phyloP scores from a whole-genome alignment of 2,113 vertebrate species.

The Saguinus midas region DNA sequence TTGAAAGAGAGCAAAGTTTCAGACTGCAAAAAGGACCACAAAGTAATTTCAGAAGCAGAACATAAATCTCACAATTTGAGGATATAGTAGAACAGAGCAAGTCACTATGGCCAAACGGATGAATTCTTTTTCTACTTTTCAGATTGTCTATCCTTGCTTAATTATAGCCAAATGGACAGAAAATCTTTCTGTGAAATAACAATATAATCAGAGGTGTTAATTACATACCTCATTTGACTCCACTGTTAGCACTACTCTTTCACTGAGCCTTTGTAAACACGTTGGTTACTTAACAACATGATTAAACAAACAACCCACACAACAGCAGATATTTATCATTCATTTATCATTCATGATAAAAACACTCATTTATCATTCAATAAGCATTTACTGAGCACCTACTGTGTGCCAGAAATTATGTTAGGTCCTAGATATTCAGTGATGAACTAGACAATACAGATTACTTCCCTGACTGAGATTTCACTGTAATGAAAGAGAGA shows the following conservation, averaged over 20 bases:
- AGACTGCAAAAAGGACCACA: background rate
- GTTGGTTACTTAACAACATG: slow-evolving; percentile 8
- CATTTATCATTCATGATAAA: background rate
- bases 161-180: slow-evolving; percentile 3
- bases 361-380: background rate
- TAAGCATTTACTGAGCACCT: slow-evolving; percentile 9
- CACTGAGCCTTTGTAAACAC: slow-evolving; percentile 6
- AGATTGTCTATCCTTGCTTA: background rate
- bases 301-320: slow-evolving; percentile 1
- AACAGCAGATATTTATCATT: background rate
- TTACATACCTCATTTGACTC: slow-evolving; percentile 27
- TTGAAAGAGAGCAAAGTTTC: background rate
- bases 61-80: background rate
- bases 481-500: background rate
- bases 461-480: background rate
- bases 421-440: background rate
- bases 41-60: background rate
- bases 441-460: background rate
- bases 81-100: background rate
- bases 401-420: background rate
- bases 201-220: slow-evolving; percentile 33
- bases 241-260: background rate
- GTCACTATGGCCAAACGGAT: background rate
- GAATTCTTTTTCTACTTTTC: background rate
- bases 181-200: slow-evolving; percentile 28